Conservation (phyloP, 2,797 vertebrate genomes). For the Coreius guichenoti region DNA sequence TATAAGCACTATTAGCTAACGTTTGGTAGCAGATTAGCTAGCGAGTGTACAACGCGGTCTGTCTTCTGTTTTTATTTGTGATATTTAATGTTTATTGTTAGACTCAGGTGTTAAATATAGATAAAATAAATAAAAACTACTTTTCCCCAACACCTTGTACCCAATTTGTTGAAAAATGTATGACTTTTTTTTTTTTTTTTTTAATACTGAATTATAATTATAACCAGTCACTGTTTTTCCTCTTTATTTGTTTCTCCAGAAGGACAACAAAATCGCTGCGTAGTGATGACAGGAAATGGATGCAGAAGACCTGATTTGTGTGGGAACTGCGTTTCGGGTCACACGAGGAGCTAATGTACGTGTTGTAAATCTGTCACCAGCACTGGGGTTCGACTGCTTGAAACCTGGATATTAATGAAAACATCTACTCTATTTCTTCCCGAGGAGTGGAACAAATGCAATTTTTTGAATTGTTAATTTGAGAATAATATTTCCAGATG, state of each 20-base stretch:
- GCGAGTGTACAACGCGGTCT: not conserved
- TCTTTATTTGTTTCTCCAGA: slow-evolving; percentile 77
- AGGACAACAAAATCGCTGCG: slow-evolving; percentile 97
- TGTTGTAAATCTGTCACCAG: slow-evolving; percentile 96
- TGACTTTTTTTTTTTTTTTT: too few species aligned
- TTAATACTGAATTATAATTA: not conserved
- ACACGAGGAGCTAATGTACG: slow-evolving; percentile 82
- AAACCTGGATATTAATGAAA: slow-evolving; percentile 75
- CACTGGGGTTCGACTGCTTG: slow-evolving; percentile 88
- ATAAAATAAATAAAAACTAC: too few species aligned
- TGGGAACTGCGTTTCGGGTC: slow-evolving; percentile 74
- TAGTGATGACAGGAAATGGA: slow-evolving; percentile 77
- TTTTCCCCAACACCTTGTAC: too few species aligned
- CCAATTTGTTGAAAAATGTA: too few species aligned
- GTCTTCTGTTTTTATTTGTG: not conserved
- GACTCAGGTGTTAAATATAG: not conserved
- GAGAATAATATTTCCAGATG: slow-evolving; percentile 79
- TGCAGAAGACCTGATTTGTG: slow-evolving; percentile 76
- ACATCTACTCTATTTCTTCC: slow-evolving; percentile 74
- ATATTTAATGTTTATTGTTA: not conserved
- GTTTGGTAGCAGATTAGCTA: too few species aligned
- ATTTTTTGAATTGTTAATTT: slow-evolving; percentile 80
- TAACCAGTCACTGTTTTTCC: not conserved
- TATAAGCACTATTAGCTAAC: not conserved
- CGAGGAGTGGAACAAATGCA: slow-evolving; percentile 66